phyloP scores from a whole-genome alignment of 2,888 invertebrate genomes.

The Leptura quadrifasciata region DNA sequence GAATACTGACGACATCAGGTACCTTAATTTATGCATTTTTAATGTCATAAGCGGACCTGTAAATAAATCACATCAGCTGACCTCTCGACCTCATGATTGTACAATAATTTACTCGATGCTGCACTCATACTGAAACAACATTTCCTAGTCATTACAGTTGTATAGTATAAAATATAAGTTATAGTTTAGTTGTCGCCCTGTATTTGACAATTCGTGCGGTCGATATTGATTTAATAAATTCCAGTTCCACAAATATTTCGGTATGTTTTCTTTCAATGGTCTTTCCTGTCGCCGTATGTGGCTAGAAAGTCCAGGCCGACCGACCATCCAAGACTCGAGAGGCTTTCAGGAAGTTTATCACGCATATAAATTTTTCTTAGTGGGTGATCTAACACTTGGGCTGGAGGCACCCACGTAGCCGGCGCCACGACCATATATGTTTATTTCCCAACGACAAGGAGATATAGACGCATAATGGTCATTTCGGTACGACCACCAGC shows the following conservation, averaged over 20 bases:
- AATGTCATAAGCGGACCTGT: too few relatives aligned
- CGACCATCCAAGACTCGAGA: neutral
- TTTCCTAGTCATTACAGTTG: too few relatives aligned
- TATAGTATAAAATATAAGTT: too few relatives aligned
- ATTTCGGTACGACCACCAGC: conserved; percentile 17
- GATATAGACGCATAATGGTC: conserved; percentile 10
- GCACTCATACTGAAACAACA: too few relatives aligned
- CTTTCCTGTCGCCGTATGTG: conserved; percentile 1
- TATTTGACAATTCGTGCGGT: neutral
- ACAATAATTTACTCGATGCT: too few relatives aligned
- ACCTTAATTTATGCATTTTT: too few relatives aligned
- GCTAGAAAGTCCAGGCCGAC: neutral
- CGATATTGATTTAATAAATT: neutral
- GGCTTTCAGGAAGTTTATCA: conserved; percentile 20
- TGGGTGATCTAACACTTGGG: conserved; percentile 33
- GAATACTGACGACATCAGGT: too few relatives aligned
- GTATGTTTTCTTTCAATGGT: neutral
- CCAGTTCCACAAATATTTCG: neutral
- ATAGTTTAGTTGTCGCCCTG: neutral
- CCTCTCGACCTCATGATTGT: too few relatives aligned
- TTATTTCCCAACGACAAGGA: conserved; percentile 5
- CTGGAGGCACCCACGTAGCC: conserved; percentile 22
- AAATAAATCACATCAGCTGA: too few relatives aligned
- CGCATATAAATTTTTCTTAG: conserved; percentile 31
- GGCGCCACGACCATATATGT: conserved; percentile 30